A percentile compares a stretch with the other conserved stretches of the same genome.
Conservation (phyloP, 1,140 invertebrate genomes). For the Globodera rostochiensis region DNA sequence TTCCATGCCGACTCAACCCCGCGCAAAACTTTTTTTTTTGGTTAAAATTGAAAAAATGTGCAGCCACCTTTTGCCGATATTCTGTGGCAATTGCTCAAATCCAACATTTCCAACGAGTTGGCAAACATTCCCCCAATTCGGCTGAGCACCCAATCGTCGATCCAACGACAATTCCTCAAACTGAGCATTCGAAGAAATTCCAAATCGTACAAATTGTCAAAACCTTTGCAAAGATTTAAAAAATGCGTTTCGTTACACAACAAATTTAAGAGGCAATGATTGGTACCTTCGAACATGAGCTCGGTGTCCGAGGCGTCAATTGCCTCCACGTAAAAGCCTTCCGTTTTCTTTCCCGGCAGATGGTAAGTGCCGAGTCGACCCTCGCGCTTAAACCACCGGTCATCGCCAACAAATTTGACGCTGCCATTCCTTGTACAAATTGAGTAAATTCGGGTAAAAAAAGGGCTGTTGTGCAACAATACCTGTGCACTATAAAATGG, state of each 20-base stretch:
- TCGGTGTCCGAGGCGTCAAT: conserved; percentile 73
- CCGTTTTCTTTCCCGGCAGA: conserved; percentile 69
- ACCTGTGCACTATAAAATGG: conserved; percentile 73
- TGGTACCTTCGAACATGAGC: conserved; percentile 76
- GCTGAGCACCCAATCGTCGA: conserved; percentile 80
- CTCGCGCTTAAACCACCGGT: conserved; percentile 66
- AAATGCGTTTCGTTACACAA: too few species aligned
- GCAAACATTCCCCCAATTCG: conserved; percentile 71
- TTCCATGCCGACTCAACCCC: too few species aligned
- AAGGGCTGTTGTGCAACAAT: background rate
- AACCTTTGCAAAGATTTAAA: conserved; percentile 38
- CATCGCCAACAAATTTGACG: conserved; percentile 72
- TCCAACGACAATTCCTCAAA: conserved; percentile 71
- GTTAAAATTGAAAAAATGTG: too few species aligned
- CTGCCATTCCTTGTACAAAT: conserved; percentile 67
- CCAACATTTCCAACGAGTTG: conserved; percentile 74
- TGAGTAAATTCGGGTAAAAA: background rate
- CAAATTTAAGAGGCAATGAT: conserved; percentile 3
- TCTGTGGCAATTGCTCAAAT: conserved; percentile 74
- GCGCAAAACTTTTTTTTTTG: too few species aligned
- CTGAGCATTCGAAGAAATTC: conserved; percentile 73
- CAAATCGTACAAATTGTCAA: conserved; percentile 68
- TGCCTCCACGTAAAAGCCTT: conserved; percentile 72
- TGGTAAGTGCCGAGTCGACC: conserved; percentile 62
- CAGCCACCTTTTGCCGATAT: conserved; percentile 69